Conservation (phyloP, 2,888 invertebrate genomes). For the Auanema sp. region DNA sequence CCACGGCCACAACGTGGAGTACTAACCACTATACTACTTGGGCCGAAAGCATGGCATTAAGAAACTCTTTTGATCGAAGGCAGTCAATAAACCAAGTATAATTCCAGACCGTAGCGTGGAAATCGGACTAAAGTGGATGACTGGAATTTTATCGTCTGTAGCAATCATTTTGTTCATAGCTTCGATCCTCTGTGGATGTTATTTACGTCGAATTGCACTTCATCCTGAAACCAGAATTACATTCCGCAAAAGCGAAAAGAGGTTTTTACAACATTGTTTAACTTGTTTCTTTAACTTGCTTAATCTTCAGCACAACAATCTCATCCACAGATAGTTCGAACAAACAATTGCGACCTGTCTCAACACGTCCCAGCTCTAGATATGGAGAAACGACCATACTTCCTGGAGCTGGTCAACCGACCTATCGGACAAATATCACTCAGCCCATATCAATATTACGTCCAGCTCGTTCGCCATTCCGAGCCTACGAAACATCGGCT, state of each 20-base stretch:
- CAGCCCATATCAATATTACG: neutral
- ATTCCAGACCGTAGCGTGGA: slow-evolving; percentile 14
- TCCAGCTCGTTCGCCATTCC: neutral
- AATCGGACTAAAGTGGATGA: slow-evolving; percentile 45
- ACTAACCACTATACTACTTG: slow-evolving; percentile 25
- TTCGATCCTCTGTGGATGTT: slow-evolving; percentile 40
- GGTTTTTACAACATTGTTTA: slow-evolving; percentile 11
- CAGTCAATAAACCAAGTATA: too few relatives aligned
- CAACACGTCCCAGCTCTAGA: too few relatives aligned
- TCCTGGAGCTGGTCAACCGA: neutral
- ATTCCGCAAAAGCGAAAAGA: slow-evolving; percentile 31
- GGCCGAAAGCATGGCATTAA: slow-evolving; percentile 14
- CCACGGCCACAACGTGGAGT: slow-evolving; percentile 63
- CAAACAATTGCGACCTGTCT: too few relatives aligned
- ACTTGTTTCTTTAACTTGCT: neutral
- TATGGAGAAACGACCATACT: neutral
- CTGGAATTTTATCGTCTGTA: slow-evolving; percentile 34
- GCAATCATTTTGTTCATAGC: slow-evolving; percentile 35
- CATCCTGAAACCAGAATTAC: slow-evolving; percentile 39
- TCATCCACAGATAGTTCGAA: neutral
- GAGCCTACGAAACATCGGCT: neutral
- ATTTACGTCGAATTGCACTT: slow-evolving; percentile 33
- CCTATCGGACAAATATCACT: neutral
- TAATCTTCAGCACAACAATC: neutral
- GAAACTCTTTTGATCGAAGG: too few relatives aligned